Evolutionary conservation across 2,888 invertebrate species (phyloP).

Genomic region (Xanthorhoe designata): DNA sequence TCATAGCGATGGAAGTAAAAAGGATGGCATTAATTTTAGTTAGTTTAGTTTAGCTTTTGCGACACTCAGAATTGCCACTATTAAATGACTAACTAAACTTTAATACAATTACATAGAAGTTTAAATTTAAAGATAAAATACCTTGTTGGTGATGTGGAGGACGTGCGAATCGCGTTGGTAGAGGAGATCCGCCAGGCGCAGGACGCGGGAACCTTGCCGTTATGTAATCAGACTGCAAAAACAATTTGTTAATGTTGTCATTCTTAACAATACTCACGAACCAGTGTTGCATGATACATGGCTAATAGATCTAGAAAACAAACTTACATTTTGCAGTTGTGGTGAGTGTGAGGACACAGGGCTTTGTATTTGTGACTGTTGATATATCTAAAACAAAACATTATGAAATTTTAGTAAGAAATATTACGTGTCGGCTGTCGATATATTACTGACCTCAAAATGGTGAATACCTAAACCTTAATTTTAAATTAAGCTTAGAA

Average conservation of each 20-base stretch:
- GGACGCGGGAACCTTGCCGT: conserved; percentile 76
- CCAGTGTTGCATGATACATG: no score
- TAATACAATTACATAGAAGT: background rate
- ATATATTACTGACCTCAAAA: background rate
- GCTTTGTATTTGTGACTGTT: conserved; percentile 81
- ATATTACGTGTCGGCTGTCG: no score
- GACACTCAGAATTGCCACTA: no score
- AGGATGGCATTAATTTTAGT: no score
- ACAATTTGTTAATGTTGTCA: background rate
- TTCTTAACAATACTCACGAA: background rate
- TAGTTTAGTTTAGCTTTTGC: no score
- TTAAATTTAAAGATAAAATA: conserved; percentile 36
- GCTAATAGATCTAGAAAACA: background rate
- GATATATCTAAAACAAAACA: conserved; percentile 69
- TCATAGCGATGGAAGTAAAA: no score
- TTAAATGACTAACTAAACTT: background rate
- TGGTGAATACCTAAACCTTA: no score
- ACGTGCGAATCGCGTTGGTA: conserved; percentile 75
- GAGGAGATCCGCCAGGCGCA: conserved; percentile 75
- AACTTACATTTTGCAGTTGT: conserved; percentile 77
- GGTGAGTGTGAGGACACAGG: conserved; percentile 81
- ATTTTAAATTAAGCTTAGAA: no score
- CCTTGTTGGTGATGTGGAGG: conserved; percentile 81
- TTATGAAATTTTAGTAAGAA: background rate
- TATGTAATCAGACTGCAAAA: conserved; percentile 65